Conservation (phyloP, 2,888 invertebrate genomes). For the Stenodera caucasica region DNA sequence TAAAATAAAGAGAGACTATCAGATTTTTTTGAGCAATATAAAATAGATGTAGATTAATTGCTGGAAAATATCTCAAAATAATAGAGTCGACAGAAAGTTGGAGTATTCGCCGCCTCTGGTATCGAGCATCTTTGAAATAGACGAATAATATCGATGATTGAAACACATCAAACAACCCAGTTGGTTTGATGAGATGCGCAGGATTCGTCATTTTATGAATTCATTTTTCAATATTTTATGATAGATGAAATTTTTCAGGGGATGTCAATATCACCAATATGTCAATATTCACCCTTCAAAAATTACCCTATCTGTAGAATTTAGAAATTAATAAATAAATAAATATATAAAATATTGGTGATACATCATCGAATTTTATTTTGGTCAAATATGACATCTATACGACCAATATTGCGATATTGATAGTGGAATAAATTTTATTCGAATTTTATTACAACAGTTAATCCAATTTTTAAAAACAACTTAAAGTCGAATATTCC, state of each 20-base stretch:
- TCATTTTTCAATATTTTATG: slow-evolving; percentile 49
- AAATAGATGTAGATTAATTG: too few species aligned
- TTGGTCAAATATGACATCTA: slow-evolving; percentile 6
- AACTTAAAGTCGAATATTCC: too few species aligned
- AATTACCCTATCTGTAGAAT: not conserved
- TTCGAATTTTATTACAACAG: not conserved
- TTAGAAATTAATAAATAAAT: slow-evolving; percentile 8
- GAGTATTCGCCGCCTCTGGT: slow-evolving; percentile 7
- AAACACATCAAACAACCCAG: slow-evolving; percentile 44
- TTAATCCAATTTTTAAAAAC: not conserved
- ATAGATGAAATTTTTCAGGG: slow-evolving; percentile 4
- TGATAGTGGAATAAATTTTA: not conserved
- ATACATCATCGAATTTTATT: not conserved
- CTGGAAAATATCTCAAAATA: too few species aligned
- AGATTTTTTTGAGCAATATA: too few species aligned
- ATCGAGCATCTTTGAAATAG: slow-evolving; percentile 3
- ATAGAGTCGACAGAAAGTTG: too few species aligned
- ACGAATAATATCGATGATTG: slow-evolving; percentile 49
- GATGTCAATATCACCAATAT: not conserved
- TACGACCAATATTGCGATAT: not conserved
- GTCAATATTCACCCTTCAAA: not conserved
- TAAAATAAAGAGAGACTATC: not conserved
- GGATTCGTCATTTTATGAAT: slow-evolving; percentile 52
- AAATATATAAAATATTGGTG: not conserved
- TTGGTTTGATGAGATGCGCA: slow-evolving; percentile 50